Evolutionary conservation across 2,797 vertebrate genomes (phyloP), one percentile per base, ranked within the genome.

Genomic region (Sciurus carolinensis): DNA sequence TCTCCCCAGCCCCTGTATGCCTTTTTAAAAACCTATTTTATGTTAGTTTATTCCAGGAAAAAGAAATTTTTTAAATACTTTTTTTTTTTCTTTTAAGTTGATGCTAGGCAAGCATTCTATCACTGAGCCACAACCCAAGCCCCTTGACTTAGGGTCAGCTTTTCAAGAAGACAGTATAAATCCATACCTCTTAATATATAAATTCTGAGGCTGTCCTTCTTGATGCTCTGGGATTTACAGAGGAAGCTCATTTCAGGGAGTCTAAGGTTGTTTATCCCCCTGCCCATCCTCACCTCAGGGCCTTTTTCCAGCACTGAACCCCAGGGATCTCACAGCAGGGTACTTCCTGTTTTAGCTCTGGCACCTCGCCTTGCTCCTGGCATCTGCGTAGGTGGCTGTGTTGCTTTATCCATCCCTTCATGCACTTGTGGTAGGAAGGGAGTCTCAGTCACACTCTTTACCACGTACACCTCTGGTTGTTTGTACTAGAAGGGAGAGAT

Each of bases 31-130:
- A 67, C 4, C 33, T 72, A 73, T 64, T 81, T 90, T 90, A 57
- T 76, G 66, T 64, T 72, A 81, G 72, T 28, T 90, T 71, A 62
- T 47, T 72, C 66, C 72, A 93, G 87, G 83, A 57, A 87, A 94
- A 86, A 24, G 30, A 50, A 90, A 36, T 73, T 88, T 47, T 47
- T 47, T 47, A 47, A 47, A 47, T 47, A 47, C 44, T 7, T 47
- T 47, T 47, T 47, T 47, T 47, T 47, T 47, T 47, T 47, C 9
- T 39, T 5, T 39, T 39, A 39, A 47, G 44, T 47, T 47, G 5
- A 9, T 47, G 44, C 44, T 47, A 47, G 44, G 44, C 44, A 47
- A 47, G 44, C 44, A 39, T 5, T 47, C 44, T 47, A 7, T 5
- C 44, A 47, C 44, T 9, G 44, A 47, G 44, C 9, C 44, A 47